Conservation (phyloP, 2,888 invertebrate genomes). For the Thymelicus lineola region DNA sequence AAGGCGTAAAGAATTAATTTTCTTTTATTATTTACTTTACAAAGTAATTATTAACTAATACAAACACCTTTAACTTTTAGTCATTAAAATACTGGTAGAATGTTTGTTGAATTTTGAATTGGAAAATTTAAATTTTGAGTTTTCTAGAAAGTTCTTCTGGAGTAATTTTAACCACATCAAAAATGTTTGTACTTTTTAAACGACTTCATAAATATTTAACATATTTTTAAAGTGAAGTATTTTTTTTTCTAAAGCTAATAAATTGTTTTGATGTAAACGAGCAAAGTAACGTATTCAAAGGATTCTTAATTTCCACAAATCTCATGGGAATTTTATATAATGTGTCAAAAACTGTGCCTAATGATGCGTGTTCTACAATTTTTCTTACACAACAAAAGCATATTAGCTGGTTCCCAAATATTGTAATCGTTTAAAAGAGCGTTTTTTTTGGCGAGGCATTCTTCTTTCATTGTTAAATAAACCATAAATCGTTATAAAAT, state of each 20-base stretch:
- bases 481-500: constrained; percentile 83
- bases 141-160: neutral
- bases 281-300: neutral
- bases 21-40: constrained; percentile 4
- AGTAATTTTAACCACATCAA: too few relatives aligned
- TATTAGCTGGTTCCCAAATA: constrained; percentile 59
- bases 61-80: too few relatives aligned
- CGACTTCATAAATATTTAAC: too few relatives aligned
- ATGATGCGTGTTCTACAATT: constrained; percentile 67
- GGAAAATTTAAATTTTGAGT: neutral
- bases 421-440: constrained; percentile 46
- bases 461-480: constrained; percentile 80
- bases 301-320: constrained; percentile 46
- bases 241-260: neutral
- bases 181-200: too few relatives aligned
- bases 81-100: too few relatives aligned
- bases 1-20: constrained; percentile 12
- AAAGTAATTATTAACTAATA: neutral
- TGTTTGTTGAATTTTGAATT: neutral
- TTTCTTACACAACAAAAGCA: constrained; percentile 62
- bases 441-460: constrained; percentile 53
- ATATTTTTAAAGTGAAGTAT: too few relatives aligned
- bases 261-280: neutral
- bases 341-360: constrained; percentile 70
- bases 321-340: constrained; percentile 65